Conservation (phyloP, 1,140 invertebrate genomes). For the Eufriesea mexicana region DNA sequence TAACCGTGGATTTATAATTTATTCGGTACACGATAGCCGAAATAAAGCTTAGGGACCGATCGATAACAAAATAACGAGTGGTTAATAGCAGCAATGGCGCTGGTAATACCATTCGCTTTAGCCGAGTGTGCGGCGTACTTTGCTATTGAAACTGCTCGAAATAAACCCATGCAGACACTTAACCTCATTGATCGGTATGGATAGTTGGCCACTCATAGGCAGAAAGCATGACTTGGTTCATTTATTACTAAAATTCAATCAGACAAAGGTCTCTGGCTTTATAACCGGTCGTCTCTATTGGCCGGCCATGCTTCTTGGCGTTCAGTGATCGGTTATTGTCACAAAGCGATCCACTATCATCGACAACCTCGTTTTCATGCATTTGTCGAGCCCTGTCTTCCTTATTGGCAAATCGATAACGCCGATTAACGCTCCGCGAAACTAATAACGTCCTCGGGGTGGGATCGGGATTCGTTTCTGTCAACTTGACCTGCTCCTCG, state of each 20-base stretch:
- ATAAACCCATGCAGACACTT: slow-evolving; percentile 24
- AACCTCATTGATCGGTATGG: slow-evolving; percentile 39
- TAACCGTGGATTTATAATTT: neutral
- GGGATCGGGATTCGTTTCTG: neutral
- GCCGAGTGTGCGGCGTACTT: neutral
- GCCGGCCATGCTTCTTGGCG: neutral
- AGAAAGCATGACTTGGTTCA: slow-evolving; percentile 7
- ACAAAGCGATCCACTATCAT: neutral
- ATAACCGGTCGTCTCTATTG: neutral
- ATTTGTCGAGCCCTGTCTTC: neutral
- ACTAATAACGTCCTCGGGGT: neutral
- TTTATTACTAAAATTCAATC: slow-evolving; percentile 56
- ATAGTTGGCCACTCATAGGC: neutral
- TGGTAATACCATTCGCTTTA: neutral
- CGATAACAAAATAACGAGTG: slow-evolving; percentile 24
- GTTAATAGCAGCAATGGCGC: slow-evolving; percentile 20
- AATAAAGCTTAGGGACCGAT: slow-evolving; percentile 15
- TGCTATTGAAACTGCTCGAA: slow-evolving; percentile 23
- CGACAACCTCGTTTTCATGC: neutral
- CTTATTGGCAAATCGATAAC: neutral
- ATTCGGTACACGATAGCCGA: neutral
- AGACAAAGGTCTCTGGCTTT: slow-evolving; percentile 26
- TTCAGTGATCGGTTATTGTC: neutral
- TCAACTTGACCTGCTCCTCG: neutral
- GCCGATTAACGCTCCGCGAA: neutral